Percentiles rank a stretch among this genome's conserved stretches.
Evolutionary conservation across 2,797 vertebrate genomes (phyloP).

Genomic region (Halcyon smyrnensis): DNA sequence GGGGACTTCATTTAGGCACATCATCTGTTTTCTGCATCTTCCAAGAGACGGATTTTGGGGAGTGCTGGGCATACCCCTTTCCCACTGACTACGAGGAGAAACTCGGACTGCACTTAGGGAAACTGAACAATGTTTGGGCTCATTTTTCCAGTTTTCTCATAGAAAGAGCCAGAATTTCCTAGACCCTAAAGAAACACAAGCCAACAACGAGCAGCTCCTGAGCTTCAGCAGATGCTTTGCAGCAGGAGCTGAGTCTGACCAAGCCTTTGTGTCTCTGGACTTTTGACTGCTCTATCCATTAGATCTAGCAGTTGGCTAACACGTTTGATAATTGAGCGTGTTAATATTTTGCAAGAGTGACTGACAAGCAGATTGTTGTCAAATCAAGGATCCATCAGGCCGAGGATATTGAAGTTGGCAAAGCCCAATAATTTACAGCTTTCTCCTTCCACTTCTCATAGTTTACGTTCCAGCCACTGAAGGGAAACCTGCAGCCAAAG

Average conservation of each 20-base stretch:
- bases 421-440: constrained; percentile 57
- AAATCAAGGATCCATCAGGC: constrained; percentile 49
- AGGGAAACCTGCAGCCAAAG: constrained; percentile 52
- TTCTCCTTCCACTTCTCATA: constrained; percentile 62
- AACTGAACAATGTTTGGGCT: fast-evolving
- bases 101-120: fast-evolving
- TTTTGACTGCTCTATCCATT: background rate
- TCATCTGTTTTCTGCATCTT: background rate
- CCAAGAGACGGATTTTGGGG: background rate
- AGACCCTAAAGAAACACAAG: background rate
- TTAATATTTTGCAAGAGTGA: constrained; percentile 65
- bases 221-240: constrained; percentile 16
- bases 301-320: constrained; percentile 43
- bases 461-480: constrained; percentile 63
- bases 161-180: background rate
- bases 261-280: background rate
- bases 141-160: background rate
- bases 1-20: background rate
- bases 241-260: background rate
- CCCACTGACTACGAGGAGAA: background rate
- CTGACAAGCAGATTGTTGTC: constrained; percentile 72
- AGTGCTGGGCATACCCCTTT: fast-evolving
- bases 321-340: constrained; percentile 32
- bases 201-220: background rate
- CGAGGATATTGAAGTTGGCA: constrained; percentile 62